Evolutionary conservation across 1,140 invertebrate species (phyloP), one percentile per base, ranked within the genome.

Genomic region (Plectrocnemia conspersa): DNA sequence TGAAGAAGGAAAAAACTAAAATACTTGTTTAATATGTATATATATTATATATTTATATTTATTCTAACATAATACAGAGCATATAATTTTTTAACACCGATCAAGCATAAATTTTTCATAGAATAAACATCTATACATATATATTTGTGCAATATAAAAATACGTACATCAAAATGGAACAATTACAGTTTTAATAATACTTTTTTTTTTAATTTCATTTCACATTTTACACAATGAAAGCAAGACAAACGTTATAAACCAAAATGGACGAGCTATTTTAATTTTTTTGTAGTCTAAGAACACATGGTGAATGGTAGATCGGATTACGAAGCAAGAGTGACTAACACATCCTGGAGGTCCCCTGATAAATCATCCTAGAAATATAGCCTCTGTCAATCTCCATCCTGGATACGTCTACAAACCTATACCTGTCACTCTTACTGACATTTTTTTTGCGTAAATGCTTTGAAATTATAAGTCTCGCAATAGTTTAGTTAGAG

Each of bases 291-390:
- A 70, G 67, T 66, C 68, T 65, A 45, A 32, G 70, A 66, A 68
- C 67, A 66, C 33, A 36, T 6, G 42, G 22, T 25, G 48, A 40
- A n/a, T 42, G 27, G 33, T 16, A 41, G 55, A 50, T 13, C 4
- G 24, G 38, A 40, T 44, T 75, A 73, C 32, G 65, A 65, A 56
- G 79, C 69, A 61, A 88, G 73, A 64, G 81, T 79, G 59, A 84
- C 73, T 65, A 89, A 75, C 56, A 82, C 75, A 69, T 81, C 79
- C 72, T 80, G 81, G 76, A 85, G 86, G 73, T 89, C 85, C 58
- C 86, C 85, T 50, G 78, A 81, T 46, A 84, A 78, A 67, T 89
- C 86, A 63, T 78, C 79, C 78, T 84, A 76, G 61, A 79, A 81
- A 72, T 58, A 70, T 72, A 60, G 38, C 60, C 46, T 29, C 27